Base-by-base conservation (phyloP, 2,797 vertebrate genomes). In the Muscicapa striata region DNA sequence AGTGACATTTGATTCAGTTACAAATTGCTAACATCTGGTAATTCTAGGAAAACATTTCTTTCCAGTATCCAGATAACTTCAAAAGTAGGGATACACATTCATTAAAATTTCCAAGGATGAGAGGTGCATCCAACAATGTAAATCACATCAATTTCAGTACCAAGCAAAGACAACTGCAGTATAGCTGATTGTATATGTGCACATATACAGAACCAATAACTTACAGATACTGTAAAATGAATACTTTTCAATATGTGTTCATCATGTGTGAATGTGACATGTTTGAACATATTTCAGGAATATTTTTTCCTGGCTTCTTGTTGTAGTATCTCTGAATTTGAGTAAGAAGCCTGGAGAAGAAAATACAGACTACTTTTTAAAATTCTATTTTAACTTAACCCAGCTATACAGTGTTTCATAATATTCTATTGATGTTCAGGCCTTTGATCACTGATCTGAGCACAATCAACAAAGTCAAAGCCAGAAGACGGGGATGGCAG, bases 351-450 rank as follows among this genome's bases (percentile, higher is more conserved):
- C 5, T 64, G 26, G 15, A 79, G 23, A 41, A 89, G 38, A 93
- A 94, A n/a, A 58, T 30, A 29, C 8, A 69, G 32, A 23, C 6
- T 54, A 22, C 4, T 76, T 93, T 84, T 89, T 26, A 76, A 89
- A 92, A 62, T 74, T 91, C 78, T 67, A 29, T 74, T 91, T 92
- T 73, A 80, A 62, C 24, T 61, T 84, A 63, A 90, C 41, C n/a
- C 20, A 67, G 36, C 63, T 84, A 59, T 14, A 3, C 13, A 40
- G 45, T 22, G 52, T 86, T 95, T 81, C 45, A 46, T 62, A 80
- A 64, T 16, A 62, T 20, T 77, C 26, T 48, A 46, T 32, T 55
- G 48, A 89, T 74, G 45, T 74, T 67, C 36, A 90, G 52, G 30
- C 20, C 45, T 78, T 89, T 78, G 74, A 57, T 80, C 84, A 40